A percentile compares a stretch with the other conserved stretches of the same genome.
These are phyloP conservation scores for Spinus pinus DNA, from an alignment of 2,797 vertebrate genomes.

Conservation along the genomic window DNA sequence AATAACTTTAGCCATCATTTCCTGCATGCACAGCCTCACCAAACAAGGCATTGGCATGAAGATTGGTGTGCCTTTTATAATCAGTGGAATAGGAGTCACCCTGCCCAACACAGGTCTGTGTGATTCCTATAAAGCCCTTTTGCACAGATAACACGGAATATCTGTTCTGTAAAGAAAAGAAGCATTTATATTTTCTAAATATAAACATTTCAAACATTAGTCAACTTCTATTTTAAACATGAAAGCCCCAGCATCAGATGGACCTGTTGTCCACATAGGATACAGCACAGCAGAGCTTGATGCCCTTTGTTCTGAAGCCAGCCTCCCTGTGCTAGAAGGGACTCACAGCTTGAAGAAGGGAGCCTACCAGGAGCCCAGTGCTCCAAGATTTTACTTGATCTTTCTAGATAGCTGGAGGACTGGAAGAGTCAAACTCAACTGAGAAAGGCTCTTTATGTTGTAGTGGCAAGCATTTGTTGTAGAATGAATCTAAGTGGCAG, in stretches of 20 bases:
- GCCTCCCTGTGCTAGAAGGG: neutral
- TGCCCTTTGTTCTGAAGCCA: neutral
- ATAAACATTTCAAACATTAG: neutral
- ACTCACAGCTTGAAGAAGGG: neutral
- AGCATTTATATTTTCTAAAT: neutral
- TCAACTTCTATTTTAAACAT: neutral
- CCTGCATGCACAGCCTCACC: neutral
- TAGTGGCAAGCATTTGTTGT: neutral
- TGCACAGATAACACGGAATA: neutral
- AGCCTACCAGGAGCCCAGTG: neutral
- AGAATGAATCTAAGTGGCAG: too few relatives aligned
- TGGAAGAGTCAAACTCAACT: neutral
- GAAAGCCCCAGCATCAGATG: neutral
- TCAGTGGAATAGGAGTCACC: neutral
- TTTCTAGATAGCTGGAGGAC: neutral
- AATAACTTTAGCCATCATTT: neutral
- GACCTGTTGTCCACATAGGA: neutral
- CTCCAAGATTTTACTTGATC: neutral
- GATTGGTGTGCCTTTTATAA: neutral
- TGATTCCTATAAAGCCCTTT: neutral
- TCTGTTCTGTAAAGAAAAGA: neutral
- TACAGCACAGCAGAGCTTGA: neutral
- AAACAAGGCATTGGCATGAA: neutral
- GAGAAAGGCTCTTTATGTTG: neutral
- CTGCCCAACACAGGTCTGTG: neutral